A percentile compares a stretch with the other conserved stretches of the same genome.
Conservation (phyloP, 1,140 invertebrate genomes). For the Neodiprion virginianus region DNA sequence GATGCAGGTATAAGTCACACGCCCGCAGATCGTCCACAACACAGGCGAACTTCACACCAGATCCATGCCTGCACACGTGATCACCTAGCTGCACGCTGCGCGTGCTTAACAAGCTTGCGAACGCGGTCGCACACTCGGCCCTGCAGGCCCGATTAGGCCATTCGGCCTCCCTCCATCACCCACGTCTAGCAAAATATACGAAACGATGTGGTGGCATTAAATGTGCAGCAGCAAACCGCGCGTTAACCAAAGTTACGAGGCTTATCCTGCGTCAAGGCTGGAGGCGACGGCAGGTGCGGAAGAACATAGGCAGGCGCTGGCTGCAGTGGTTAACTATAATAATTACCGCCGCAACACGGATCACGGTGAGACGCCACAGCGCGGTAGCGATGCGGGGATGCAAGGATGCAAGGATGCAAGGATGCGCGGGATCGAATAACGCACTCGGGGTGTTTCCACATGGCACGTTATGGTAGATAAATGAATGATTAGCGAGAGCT, state of each 20-base stretch:
- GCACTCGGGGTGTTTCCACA: neutral
- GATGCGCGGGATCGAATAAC: neutral
- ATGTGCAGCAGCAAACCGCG: constrained; percentile 3
- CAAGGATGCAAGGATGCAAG: neutral
- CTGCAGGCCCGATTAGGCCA: neutral
- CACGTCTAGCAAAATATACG: neutral
- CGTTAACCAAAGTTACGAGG: constrained; percentile 1
- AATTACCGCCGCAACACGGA: neutral
- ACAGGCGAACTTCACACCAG: too few species aligned
- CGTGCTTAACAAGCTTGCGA: too few species aligned
- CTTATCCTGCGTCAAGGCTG: neutral
- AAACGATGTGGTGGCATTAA: constrained; percentile 5
- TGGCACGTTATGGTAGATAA: neutral
- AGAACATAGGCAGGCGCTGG: neutral
- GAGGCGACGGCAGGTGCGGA: neutral
- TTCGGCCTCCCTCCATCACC: neutral
- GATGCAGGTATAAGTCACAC: too few species aligned
- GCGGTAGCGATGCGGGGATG: neutral
- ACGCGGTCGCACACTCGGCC: neutral
- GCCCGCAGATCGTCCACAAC: too few species aligned
- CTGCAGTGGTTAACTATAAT: neutral
- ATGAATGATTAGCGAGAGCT: neutral
- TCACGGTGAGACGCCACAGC: neutral
- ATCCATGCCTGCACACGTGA: too few species aligned
- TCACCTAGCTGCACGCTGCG: too few species aligned